Evolutionary conservation across 1,140 invertebrate species (phyloP), one percentile per base, ranked within the genome.

Genomic region (Proctacanthus coquilletti): DNA sequence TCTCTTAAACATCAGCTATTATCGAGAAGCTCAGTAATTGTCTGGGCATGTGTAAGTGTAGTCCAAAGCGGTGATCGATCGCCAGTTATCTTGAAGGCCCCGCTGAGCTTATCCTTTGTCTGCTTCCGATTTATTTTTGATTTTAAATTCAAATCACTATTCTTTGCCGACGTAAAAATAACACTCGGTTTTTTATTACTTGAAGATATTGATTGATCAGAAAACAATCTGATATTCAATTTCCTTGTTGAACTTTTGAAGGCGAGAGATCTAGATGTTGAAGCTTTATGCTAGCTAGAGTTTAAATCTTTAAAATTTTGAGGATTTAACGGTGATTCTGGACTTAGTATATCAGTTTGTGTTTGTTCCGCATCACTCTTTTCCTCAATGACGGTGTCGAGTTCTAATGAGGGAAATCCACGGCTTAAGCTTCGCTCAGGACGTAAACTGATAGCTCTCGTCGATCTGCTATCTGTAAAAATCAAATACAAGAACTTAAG

Each of bases 381-480:
- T 51, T 84, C 82, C 53, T 85, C 82, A 11, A 84, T 65, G 9
- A 84, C 82, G 0, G 82, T 85, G 51, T 83, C 81, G 46, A 84
- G 61, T 52, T 85, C 80, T 21, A 81, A 52, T 1, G 76, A 73
- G 9, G 79, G 76, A 42, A 80, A 79, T 13, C 71, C 69, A 45
- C 70, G 66, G 41, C 61, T 78, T 52, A 63, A 69, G 59, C 70
- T 63, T 55, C 79, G 62, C 49, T 75, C 71, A 46, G 67, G 70
- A 44, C 70, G 61, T 43, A 83, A 58, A 42, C 75, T 76, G 40
- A 81, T 70, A 18, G 77, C 67, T 49, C 78, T 65, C 36, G 66
- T 58, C 40, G 68, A 64, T 49, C 68, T 64, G 47, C 70, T 69
- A 42, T 66, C 60, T 48, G 31, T 36, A 36, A 34, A 32, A 39